Evolutionary conservation across 2,888 invertebrate species (phyloP).

Genomic region (Ophonus ardosiacus): DNA sequence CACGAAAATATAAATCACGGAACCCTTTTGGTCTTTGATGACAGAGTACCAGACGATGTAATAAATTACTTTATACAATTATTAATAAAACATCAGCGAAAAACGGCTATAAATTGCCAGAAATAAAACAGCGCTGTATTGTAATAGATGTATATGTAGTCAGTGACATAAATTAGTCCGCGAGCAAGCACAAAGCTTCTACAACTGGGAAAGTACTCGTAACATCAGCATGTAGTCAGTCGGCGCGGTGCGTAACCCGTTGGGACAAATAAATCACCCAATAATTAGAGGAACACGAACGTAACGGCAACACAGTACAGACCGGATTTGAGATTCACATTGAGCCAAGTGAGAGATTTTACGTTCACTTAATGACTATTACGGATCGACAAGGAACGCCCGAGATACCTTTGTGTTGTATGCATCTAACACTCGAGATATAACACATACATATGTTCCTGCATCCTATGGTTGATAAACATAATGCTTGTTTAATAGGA

Average conservation of each 20-base stretch:
- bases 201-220: slow-evolving; percentile 20
- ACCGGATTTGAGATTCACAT: slow-evolving; percentile 54
- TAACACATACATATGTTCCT: not conserved
- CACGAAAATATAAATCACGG: slow-evolving; percentile 55
- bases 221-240: slow-evolving; percentile 16
- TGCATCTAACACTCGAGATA: not conserved
- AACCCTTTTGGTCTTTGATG: slow-evolving; percentile 45
- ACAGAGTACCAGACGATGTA: slow-evolving; percentile 1
- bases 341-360: slow-evolving; percentile 56
- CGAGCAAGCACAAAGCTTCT: slow-evolving; percentile 18
- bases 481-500: no score
- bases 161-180: slow-evolving; percentile 36
- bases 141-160: slow-evolving; percentile 44
- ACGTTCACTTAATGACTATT: slow-evolving; percentile 57
- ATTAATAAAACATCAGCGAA: slow-evolving; percentile 55
- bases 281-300: slow-evolving; percentile 62
- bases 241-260: slow-evolving; percentile 30
- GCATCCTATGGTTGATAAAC: not conserved
- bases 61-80: slow-evolving; percentile 53
- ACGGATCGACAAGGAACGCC: slow-evolving; percentile 40
- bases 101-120: slow-evolving; percentile 47
- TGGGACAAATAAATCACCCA: slow-evolving; percentile 57
- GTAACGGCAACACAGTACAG: slow-evolving; percentile 56
- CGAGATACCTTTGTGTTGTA: not conserved
- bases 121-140: slow-evolving; percentile 26